These are phyloP conservation scores for Agrotis ipsilon DNA, from an alignment of 2,888 invertebrate species.

Conservation along the genomic window DNA sequence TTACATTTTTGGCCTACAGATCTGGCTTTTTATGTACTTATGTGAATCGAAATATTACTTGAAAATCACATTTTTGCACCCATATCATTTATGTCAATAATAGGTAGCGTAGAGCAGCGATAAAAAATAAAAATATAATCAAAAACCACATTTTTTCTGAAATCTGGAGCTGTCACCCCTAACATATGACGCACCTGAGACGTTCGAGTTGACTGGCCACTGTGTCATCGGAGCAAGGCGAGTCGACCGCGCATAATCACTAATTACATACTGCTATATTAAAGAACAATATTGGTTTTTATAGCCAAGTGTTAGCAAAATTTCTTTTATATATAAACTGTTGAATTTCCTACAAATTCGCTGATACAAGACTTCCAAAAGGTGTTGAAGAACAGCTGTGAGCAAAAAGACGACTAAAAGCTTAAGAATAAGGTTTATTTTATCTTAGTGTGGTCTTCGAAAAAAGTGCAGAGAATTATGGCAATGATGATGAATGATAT, in stretches of 20 bases:
- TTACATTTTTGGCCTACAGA: no score
- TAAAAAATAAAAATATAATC: no score
- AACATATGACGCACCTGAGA: constrained; percentile 63
- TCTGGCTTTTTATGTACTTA: no score
- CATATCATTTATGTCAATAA: no score
- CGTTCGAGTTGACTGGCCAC: constrained; percentile 76
- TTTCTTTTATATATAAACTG: constrained; percentile 6
- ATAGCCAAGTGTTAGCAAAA: constrained; percentile 9
- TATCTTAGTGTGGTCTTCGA: no score
- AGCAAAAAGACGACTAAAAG: no score
- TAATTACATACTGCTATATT: constrained; percentile 67
- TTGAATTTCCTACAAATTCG: neutral
- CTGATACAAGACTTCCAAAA: no score
- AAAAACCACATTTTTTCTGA: neutral
- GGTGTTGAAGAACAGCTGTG: no score
- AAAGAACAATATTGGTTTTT: constrained; percentile 51
- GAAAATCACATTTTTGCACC: no score
- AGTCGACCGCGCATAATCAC: constrained; percentile 71
- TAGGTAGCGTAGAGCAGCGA: no score
- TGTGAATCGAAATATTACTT: no score
- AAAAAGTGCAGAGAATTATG: neutral
- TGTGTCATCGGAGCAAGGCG: constrained; percentile 82
- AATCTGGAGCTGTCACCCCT: constrained; percentile 71
- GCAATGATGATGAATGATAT: neutral
- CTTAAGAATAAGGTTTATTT: no score